phyloP scores from a whole-genome alignment of 2,797 vertebrate species.

The Pseudocheirus occidentalis region DNA sequence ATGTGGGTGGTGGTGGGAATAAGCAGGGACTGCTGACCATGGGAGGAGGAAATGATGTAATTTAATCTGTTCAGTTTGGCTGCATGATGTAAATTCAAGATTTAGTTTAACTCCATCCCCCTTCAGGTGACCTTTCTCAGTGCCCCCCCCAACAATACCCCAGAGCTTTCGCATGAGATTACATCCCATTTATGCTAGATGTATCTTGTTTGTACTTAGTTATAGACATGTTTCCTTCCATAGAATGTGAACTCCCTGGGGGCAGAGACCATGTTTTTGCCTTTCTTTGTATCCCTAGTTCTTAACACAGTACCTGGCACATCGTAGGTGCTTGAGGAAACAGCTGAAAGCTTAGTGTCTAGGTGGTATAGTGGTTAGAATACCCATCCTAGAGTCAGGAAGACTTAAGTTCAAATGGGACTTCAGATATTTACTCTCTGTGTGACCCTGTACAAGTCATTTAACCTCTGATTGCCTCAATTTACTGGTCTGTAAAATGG shows the following conservation, averaged over 20 bases:
- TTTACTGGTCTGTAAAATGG: background rate
- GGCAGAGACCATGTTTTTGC: background rate
- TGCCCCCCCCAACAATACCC: background rate
- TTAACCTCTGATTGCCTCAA: background rate
- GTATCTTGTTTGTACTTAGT: background rate
- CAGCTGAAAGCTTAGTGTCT: too few relatives aligned
- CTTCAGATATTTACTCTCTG: too few relatives aligned
- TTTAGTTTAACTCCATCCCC: background rate
- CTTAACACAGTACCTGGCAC: background rate
- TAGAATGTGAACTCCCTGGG: background rate
- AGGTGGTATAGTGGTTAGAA: too few relatives aligned
- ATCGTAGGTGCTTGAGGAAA: too few relatives aligned
- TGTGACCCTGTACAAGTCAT: too few relatives aligned
- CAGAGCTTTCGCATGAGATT: background rate
- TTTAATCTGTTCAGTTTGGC: background rate
- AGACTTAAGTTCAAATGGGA: too few relatives aligned
- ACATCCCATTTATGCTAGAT: background rate
- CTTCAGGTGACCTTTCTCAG: background rate
- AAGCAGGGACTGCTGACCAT: background rate
- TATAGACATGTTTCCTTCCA: background rate
- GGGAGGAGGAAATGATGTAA: background rate
- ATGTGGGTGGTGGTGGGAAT: background rate
- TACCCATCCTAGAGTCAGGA: too few relatives aligned
- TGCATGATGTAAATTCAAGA: background rate
- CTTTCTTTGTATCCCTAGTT: background rate